Base-by-base conservation (phyloP, 2,797 vertebrate genomes). In the Peromyscus aztecus region DNA sequence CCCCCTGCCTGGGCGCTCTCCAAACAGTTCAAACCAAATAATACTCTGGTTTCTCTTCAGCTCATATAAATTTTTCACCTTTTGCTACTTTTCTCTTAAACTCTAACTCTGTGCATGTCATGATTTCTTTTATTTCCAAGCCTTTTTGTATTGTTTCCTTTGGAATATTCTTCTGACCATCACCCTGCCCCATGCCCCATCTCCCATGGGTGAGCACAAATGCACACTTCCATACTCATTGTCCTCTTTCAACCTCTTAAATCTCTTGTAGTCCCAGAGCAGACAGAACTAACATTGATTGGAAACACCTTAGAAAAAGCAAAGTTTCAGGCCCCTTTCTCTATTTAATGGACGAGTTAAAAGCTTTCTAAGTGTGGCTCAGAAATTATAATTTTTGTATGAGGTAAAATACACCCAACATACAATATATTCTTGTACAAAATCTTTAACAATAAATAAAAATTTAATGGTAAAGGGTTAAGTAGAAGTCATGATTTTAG, bases 241-340 rank as follows among this genome's bases (percentile, higher is more conserved):
- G 40, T 73, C 57, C 14, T 52, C 19, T 93, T 89, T 86, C 40
- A 49, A 16, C 16, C 27, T 90, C 89, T 92, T 57, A 90, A n/a
- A 87, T 87, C 46, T 69, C 6, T 2, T 90, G 81, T 91, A 49
- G 40, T 55, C 27, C 65, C 63, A 90, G 24, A 78, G 16, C 49
- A 76, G 46, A 14, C 37, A 92, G n/a, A 24, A 80, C 43, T 59
- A 81, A 23, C 23, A 61, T 80, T 40, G 91, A 46, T 24, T 43
- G n/a, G 61, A 34, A 95, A 83, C 73, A 76, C 67, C 40, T 63
- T 87, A 88, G 29, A 83, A 93, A 97, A 83, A 49, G 24, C 23
- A 46, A 37, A 61, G 90, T 94, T 77, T 94, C 77, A 67, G 37
- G 21, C 40, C 34, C 37, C 49, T 55, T 23, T 49, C 59, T 59